Percentiles rank a stretch among this genome's conserved stretches.
phyloP scores from a whole-genome alignment of 2,113 vertebrate species.

The Hypanus sabinus region DNA sequence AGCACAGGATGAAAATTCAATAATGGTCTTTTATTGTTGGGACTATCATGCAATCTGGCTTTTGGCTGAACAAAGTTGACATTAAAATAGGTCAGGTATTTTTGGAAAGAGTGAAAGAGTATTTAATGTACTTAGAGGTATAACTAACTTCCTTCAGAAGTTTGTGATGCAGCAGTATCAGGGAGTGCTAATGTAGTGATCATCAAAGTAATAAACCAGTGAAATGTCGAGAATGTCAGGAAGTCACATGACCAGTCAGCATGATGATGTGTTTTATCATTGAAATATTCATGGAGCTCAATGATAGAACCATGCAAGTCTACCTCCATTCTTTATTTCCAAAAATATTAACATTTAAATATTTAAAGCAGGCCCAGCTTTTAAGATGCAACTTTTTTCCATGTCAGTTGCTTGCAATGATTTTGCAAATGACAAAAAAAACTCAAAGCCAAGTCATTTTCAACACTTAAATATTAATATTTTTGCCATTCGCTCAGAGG shows the following conservation, averaged over 20 bases:
- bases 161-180: not conserved
- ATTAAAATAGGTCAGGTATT: not conserved
- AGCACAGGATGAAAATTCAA: not conserved
- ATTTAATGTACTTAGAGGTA: not conserved
- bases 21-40: not conserved
- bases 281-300: not conserved
- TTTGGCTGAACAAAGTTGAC: not conserved
- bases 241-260: not conserved
- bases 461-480: not conserved
- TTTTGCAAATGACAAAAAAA: constrained; percentile 1
- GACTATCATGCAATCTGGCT: not conserved
- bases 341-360: not conserved
- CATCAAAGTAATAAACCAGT: not conserved
- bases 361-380: too few species aligned
- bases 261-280: not conserved
- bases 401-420: not conserved
- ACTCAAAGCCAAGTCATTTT: not conserved
- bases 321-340: not conserved
- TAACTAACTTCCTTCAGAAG: not conserved
- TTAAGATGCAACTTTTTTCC: too few species aligned
- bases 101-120: not conserved
- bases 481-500: not conserved
- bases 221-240: not conserved
- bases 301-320: not conserved
- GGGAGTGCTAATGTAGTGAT: not conserved